Conservation (phyloP, 2,888 invertebrate species). For the Chrysolina oricalcia region DNA sequence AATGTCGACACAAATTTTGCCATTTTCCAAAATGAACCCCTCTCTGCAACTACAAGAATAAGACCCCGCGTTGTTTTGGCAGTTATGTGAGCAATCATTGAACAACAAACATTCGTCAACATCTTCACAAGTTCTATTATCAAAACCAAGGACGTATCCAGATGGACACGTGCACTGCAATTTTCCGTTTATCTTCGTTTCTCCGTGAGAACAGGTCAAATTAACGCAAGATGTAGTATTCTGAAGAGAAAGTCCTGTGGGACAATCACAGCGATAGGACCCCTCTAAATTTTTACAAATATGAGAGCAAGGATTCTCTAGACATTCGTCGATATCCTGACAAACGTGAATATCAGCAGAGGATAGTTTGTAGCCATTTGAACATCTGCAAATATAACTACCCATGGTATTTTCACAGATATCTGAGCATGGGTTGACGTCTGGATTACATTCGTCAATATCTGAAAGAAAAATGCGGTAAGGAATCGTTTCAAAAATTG, state of each 20-base stretch:
- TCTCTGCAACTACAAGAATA: slow-evolving; percentile 76
- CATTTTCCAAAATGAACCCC: slow-evolving; percentile 70
- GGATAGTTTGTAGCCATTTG: slow-evolving; percentile 71
- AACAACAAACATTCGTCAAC: slow-evolving; percentile 71
- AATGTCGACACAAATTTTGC: slow-evolving; percentile 65
- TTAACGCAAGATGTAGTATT: slow-evolving; percentile 64
- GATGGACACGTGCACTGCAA: slow-evolving; percentile 70
- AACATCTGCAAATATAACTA: slow-evolving; percentile 75
- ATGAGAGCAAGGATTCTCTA: slow-evolving; percentile 71
- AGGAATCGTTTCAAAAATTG: no score
- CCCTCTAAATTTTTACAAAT: slow-evolving; percentile 78
- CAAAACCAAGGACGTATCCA: slow-evolving; percentile 68
- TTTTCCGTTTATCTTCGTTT: slow-evolving; percentile 63
- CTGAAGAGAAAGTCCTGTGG: slow-evolving; percentile 56
- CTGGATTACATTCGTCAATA: slow-evolving; percentile 71
- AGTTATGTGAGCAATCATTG: slow-evolving; percentile 72
- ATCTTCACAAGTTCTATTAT: slow-evolving; percentile 69
- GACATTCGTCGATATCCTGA: slow-evolving; percentile 69
- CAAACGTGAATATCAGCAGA: slow-evolving; percentile 63
- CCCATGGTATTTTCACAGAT: slow-evolving; percentile 75
- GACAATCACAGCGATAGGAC: slow-evolving; percentile 74
- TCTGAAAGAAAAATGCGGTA: slow-evolving; percentile 63
- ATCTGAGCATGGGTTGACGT: slow-evolving; percentile 71
- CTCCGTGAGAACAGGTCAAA: slow-evolving; percentile 66
- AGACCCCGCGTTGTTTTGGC: slow-evolving; percentile 74